Evolutionary conservation across 2,797 vertebrate genomes (phyloP), one percentile per base, ranked within the genome.

Genomic region (Poecilia gillii): DNA sequence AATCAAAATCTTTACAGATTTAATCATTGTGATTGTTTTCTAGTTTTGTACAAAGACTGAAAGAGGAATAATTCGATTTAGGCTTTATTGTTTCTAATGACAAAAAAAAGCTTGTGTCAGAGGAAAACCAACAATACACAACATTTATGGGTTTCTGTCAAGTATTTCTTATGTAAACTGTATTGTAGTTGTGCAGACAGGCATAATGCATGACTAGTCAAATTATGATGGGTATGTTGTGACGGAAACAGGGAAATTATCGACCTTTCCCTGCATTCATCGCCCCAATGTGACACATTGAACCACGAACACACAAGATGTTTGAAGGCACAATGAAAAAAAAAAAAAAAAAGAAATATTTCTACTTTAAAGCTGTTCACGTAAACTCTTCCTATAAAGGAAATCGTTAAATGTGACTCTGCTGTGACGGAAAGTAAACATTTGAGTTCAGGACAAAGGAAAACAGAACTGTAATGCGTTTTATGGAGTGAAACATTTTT

Each of bases 11-110:
- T 28, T 39, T 20, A 33, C 5, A 33, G 41, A 85, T 78, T 70
- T 55, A 77, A 23, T 75, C 31, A 73, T 6, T 74, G 18, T 25
- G 57, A 76, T 59, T 25, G 57, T 23, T 76, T 51, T 43, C 1
- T 39, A 49, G 46, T 84, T 76, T 73, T 39, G 16, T 64, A 57
- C 47, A 23, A 55, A 77, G 62, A 39, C 28, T 78, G 77, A 78
- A 33, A 66, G 51, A 51, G 13, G 36, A 59, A 39, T 83, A 83
- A 89, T 79, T 83, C 7, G 28, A 18, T 49, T 70, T 78, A 49
- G 49, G 4, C 28, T 71, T 28, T 28, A 45, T 20, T 25, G 41
- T 28, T 71, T 71, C 16, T 16, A 70, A n/a, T n/a, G 12, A 70
- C n/a, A 33, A 2, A 33, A 20, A 64, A 36, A 23, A 62, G 33